Evolutionary conservation across 2,113 vertebrate genomes (phyloP), one percentile per base, ranked within the genome.

Genomic region (Melanerpes aurifrons): DNA sequence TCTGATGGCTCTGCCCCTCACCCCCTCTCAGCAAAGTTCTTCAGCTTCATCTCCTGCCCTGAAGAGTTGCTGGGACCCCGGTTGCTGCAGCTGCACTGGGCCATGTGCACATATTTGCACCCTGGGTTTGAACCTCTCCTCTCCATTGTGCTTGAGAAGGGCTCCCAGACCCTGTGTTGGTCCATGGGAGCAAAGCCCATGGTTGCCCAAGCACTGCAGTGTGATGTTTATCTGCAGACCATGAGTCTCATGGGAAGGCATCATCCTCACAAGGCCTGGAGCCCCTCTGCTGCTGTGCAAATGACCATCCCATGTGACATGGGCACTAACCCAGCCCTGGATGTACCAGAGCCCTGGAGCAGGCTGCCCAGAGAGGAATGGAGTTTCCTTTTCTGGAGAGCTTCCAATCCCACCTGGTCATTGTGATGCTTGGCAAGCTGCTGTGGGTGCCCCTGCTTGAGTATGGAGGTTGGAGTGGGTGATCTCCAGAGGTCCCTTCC

Each of bases 161-260:
- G 15, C 4, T 40, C 40, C 87, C 64, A 17, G 57, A 29, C 10
- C 53, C 47, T 6, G 15, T 1, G 0, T 0, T 4, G 54, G 20
- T 20, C 67, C 31, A 0, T 1, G 57, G 3, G 32, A 66, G 22
- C 32, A 28, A 9, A 12, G 18, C 77, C 28, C 32, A 5, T 12
- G 13, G 8, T 1, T 57, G n/a, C n/a, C 63, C 1, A 0, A 3
- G 6, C 0, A 0, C 50, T 0, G 0, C 50, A 2, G 31, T 3
- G 37, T 9, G 1, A 6, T 25, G 17, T 32, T 58, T 7, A 12
- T 16, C 62, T 1, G 0, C 54, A 19, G 69, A 43, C 18, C 3
- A 7, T 0, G 4, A 76, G 82, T 57, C 6, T 1, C 61, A 2
- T 0, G 0, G 54, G 37, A 16, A 25, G 6, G 10, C 1, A 14